Evolutionary conservation across 2,113 vertebrate genomes (phyloP).

Genomic region (Rhizomys pruinosus): DNA sequence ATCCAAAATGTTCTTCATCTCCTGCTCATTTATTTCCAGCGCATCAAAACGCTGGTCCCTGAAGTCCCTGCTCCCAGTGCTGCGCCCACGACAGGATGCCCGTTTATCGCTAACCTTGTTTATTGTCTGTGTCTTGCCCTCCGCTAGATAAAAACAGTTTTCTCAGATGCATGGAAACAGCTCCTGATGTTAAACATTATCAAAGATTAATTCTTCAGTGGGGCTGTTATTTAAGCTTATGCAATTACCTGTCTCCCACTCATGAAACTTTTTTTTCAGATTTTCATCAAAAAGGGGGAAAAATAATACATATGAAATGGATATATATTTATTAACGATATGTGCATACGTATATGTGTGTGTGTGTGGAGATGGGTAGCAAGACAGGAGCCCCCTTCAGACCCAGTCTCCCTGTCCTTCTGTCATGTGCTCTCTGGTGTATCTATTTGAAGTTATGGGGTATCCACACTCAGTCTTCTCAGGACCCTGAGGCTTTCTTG

Average conservation of each 20-base stretch:
- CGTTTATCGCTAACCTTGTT: constrained; percentile 26
- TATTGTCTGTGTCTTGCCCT: constrained; percentile 36
- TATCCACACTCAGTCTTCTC: background rate
- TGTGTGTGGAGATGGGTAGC: background rate
- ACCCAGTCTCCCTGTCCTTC: background rate
- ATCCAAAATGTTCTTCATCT: background rate
- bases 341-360: background rate
- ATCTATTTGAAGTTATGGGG: background rate
- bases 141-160: constrained; percentile 1
- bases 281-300: background rate
- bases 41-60: background rate
- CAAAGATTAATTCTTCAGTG: constrained; percentile 35
- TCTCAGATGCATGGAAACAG: constrained; percentile 52
- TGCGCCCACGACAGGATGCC: background rate
- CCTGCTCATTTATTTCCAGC: background rate
- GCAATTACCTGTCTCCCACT: background rate
- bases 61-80: background rate
- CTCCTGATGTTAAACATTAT: background rate
- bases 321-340: background rate
- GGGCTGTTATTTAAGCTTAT: constrained; percentile 30
- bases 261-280: constrained; percentile 24
- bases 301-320: background rate
- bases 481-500: background rate
- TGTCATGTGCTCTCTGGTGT: background rate
- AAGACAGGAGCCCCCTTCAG: background rate